These are phyloP conservation scores for Drosophila atripex DNA, from an alignment of 2,888 invertebrate species.

Conservation along the genomic window DNA sequence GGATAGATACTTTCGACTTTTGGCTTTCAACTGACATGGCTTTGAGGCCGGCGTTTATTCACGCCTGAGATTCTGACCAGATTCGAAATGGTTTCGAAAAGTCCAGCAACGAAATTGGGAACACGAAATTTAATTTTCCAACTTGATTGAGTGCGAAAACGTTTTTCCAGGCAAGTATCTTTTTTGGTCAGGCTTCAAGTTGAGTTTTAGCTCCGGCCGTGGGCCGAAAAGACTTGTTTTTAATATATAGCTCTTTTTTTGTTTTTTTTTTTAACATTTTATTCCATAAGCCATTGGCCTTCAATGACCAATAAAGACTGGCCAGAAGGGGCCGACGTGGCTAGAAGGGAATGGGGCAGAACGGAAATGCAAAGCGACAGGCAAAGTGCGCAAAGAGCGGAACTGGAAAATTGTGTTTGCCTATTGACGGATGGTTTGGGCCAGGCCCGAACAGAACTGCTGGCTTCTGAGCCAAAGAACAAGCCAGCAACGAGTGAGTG, in stretches of 20 bases:
- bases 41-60: conserved; percentile 54
- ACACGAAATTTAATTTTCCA: conserved; percentile 39
- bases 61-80: conserved; percentile 49
- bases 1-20: conserved; percentile 17
- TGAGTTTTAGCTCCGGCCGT: background rate
- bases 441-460: conserved; percentile 17
- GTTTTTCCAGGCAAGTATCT: conserved; percentile 25
- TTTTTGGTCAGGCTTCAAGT: too few relatives aligned
- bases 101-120: conserved; percentile 11
- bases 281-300: conserved; percentile 72
- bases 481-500: conserved; percentile 1
- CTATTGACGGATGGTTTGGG: conserved; percentile 57
- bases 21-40: conserved; percentile 5
- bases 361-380: conserved; percentile 77
- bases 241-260: conserved; percentile 2
- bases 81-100: conserved; percentile 47
- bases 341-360: conserved; percentile 37
- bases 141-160: conserved; percentile 35
- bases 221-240: conserved; percentile 49
- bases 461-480: background rate
- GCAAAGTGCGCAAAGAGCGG: conserved; percentile 55
- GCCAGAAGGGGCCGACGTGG: conserved; percentile 7
- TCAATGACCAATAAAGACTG: conserved; percentile 59
- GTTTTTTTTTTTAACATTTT: conserved; percentile 13
- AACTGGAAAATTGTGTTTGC: conserved; percentile 66